A percentile compares a stretch with the other conserved stretches of the same genome.
These are phyloP conservation scores for Orthonychiurus folsomi DNA, from an alignment of 2,888 invertebrate species.

Conservation along the genomic window DNA sequence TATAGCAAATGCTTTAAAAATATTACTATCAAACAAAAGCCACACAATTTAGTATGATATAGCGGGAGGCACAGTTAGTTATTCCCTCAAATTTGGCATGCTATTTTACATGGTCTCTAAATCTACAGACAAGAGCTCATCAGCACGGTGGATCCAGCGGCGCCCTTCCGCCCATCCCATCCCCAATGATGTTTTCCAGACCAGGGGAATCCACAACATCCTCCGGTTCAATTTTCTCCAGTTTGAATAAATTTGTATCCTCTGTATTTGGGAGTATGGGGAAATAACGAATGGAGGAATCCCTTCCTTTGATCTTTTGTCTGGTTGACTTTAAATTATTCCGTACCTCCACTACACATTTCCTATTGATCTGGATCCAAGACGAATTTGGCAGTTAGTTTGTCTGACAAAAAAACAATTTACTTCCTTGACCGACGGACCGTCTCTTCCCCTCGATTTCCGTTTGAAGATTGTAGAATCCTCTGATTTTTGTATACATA, in stretches of 20 bases:
- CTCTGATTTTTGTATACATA: too few species aligned
- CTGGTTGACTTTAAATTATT: too few species aligned
- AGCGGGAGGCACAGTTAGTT: too few species aligned
- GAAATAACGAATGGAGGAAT: neutral
- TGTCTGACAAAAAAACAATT: neutral
- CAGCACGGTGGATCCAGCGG: slow-evolving; percentile 8
- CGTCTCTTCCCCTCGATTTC: neutral
- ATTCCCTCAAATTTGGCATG: too few species aligned
- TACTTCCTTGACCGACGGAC: neutral
- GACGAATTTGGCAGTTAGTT: neutral
- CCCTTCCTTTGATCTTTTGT: too few species aligned
- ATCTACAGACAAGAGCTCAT: slow-evolving; percentile 4
- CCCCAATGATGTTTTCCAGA: slow-evolving; percentile 12
- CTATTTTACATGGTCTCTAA: too few species aligned
- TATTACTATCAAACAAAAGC: too few species aligned
- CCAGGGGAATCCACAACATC: neutral
- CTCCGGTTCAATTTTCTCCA: slow-evolving; percentile 5
- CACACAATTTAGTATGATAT: too few species aligned
- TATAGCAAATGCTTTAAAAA: too few species aligned
- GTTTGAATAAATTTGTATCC: slow-evolving; percentile 19
- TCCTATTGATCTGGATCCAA: too few species aligned
- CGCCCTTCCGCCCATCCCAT: slow-evolving; percentile 3
- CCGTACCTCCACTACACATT: too few species aligned
- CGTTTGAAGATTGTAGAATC: too few species aligned
- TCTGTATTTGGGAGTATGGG: slow-evolving; percentile 12